phyloP scores from a whole-genome alignment of 2,888 invertebrate species.

The Dryocosmus kuriphilus region DNA sequence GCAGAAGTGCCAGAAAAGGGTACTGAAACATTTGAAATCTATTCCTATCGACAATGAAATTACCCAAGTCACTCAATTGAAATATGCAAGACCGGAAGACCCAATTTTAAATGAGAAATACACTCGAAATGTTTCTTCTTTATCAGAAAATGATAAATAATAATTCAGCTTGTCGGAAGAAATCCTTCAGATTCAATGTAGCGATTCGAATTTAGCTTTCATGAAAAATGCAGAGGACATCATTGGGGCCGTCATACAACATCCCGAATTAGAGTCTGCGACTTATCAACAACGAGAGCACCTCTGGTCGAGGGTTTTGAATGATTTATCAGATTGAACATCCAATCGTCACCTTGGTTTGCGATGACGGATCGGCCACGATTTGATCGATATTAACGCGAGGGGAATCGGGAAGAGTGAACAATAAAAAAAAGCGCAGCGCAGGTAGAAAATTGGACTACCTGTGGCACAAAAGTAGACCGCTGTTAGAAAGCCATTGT shows the following conservation, averaged over 20 bases:
- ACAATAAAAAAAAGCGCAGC: slow-evolving; percentile 5
- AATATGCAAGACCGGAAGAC: too few species aligned
- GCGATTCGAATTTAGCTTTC: not conserved
- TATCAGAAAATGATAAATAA: not conserved
- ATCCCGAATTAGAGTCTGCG: not conserved
- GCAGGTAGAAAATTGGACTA: slow-evolving; percentile 41
- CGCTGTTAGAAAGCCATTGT: slow-evolving; percentile 56
- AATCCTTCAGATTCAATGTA: slow-evolving; percentile 26
- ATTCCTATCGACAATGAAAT: not conserved
- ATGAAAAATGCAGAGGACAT: slow-evolving; percentile 22
- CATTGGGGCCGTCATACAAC: slow-evolving; percentile 8
- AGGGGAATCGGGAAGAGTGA: not conserved
- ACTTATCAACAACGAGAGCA: not conserved
- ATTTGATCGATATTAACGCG: slow-evolving; percentile 12
- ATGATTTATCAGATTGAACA: slow-evolving; percentile 12
- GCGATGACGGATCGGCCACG: slow-evolving; percentile 8
- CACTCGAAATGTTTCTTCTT: not conserved
- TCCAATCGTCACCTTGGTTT: slow-evolving; percentile 7
- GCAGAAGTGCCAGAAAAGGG: not conserved
- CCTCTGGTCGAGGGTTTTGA: not conserved
- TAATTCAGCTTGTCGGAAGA: not conserved
- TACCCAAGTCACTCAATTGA: not conserved
- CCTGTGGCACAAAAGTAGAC: slow-evolving; percentile 58
- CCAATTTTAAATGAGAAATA: not conserved
- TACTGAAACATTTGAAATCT: not conserved